Evolutionary conservation across 2,113 vertebrate genomes (phyloP).

Genomic region (Kryptolebias marmoratus): DNA sequence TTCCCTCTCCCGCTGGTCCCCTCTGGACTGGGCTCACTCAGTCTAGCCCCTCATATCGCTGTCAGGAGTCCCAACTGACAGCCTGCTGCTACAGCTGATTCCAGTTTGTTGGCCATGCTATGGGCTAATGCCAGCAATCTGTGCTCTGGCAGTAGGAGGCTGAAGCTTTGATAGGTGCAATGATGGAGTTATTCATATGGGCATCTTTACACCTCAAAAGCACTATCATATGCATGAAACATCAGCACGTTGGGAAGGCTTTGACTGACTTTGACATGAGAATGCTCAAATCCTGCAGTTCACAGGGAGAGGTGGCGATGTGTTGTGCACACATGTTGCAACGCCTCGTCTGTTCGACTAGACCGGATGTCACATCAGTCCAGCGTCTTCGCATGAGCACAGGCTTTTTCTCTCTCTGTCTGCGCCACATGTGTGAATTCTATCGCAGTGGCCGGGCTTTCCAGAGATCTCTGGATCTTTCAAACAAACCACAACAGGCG

Average conservation of each 20-base stretch:
- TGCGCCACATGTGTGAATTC: constrained; percentile 78
- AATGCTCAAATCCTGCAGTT: constrained; percentile 52
- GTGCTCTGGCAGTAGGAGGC: constrained; percentile 66
- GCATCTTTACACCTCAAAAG: constrained; percentile 56
- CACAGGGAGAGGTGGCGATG: constrained; percentile 51
- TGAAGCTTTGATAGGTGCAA: constrained; percentile 60
- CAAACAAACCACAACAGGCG: constrained; percentile 81
- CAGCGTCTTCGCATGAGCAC: constrained; percentile 46
- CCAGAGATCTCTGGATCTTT: constrained; percentile 74
- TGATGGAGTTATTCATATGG: constrained; percentile 64
- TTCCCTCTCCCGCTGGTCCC: constrained; percentile 74
- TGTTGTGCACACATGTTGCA: constrained; percentile 41
- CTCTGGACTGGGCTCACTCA: constrained; percentile 66
- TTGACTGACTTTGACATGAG: constrained; percentile 59
- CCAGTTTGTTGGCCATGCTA: constrained; percentile 66
- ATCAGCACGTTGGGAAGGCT: constrained; percentile 39
- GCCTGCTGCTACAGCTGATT: constrained; percentile 74
- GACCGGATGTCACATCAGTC: constrained; percentile 63
- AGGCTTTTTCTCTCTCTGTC: constrained; percentile 42
- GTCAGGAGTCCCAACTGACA: constrained; percentile 72
- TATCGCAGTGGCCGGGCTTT: constrained; percentile 70
- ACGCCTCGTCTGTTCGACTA: constrained; percentile 50
- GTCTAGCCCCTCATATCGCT: constrained; percentile 74
- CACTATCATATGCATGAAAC: constrained; percentile 55
- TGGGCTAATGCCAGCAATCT: constrained; percentile 70